Base-by-base conservation (phyloP, 2,888 invertebrate species). In the Anthrax anthrax region DNA sequence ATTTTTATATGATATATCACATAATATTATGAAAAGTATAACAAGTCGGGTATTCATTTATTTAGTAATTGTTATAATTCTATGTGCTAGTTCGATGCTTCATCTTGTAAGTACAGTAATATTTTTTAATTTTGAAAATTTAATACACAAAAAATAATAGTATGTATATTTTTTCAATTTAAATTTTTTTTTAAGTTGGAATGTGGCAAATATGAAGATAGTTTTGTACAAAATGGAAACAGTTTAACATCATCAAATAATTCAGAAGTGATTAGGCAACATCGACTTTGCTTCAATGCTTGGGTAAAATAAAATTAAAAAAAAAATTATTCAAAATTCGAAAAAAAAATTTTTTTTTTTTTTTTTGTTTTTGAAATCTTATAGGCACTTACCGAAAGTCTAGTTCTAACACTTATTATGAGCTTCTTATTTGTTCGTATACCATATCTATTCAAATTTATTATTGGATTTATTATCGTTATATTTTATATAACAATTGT, bases 351-450 rank as follows among this genome's bases (percentile, higher is more conserved):
- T 3, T 16, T 16, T 16, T 3, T 2, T 13, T 36, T 36, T 16
- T 36, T n/a, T 36, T 36, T 36, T n/a, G 3, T 36, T 16, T 16
- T 36, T 16, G 5, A 38, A 37, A 1, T 14, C 29, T 51, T 46
- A 1, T 43, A 68, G 67, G 65, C 64, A 2, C 72, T 75, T 44
- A 73, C 77, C 2, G 73, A 74, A 55, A 72, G 73, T 53, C 67
- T 73, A 51, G 69, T 74, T n/a, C 55, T 77, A 46, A 70, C 73
- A 1, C 66, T 78, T 49, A 70, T 75, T 17, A 75, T 84, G 59
- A 81, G 81, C 53, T 89, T 88, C 57, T 70, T 90, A 9, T 94
- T 92, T 65, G 77, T 91, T 44, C 76, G 89, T 57, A 82, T 92
- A 19, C 85, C 88, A 53, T 85, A 86, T 58, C 72, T 84, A 54